Percentiles rank a stretch among this genome's conserved stretches.
Conservation (phyloP, 2,113 vertebrate genomes). For the Gopherus evgoodei region DNA sequence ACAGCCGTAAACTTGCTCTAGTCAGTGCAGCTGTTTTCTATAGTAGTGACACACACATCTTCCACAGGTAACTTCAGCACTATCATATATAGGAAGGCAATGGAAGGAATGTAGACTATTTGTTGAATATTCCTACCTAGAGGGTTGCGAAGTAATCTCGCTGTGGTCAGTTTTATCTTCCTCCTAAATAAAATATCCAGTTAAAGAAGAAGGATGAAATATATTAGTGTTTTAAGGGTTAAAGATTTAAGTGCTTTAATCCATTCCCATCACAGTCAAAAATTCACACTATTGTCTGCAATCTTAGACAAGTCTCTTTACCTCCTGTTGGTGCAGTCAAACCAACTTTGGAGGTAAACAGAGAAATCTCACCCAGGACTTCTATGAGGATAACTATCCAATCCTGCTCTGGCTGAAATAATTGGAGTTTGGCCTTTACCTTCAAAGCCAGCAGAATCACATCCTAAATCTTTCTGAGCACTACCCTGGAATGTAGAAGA, state of each 20-base stretch:
- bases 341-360: neutral
- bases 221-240: neutral
- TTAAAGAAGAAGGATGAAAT: neutral
- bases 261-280: neutral
- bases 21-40: neutral
- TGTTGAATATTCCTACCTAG: neutral
- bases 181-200: neutral
- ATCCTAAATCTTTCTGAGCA: neutral
- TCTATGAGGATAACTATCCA: neutral
- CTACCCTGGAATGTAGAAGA: neutral
- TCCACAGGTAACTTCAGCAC: neutral
- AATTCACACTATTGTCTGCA: neutral
- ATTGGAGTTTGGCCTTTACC: neutral
- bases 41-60: neutral
- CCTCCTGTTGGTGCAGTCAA: neutral
- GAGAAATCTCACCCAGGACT: neutral
- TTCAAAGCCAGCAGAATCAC: neutral
- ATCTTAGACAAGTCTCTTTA: neutral
- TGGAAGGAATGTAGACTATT: neutral
- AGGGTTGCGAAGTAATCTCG: neutral
- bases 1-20: neutral
- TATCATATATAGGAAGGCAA: neutral
- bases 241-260: neutral
- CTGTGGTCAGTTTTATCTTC: neutral
- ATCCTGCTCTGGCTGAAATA: neutral